Percentiles rank a stretch among this genome's conserved stretches.
Conservation (phyloP, 1,140 invertebrate genomes). For the Adelges cooleyi region DNA sequence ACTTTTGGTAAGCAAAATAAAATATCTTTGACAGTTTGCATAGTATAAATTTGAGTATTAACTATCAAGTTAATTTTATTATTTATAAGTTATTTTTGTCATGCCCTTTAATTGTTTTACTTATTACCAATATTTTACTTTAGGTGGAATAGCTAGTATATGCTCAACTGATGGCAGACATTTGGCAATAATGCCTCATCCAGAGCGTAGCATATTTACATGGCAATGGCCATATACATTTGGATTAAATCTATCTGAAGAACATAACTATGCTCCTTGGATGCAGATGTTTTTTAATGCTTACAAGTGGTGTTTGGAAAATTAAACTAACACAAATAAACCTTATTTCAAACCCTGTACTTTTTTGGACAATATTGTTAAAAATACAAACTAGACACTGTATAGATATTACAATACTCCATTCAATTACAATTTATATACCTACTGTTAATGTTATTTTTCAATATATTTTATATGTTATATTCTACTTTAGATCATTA, state of each 20-base stretch:
- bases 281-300: constrained; percentile 84
- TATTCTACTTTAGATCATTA: too few relatives aligned
- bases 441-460: too few relatives aligned
- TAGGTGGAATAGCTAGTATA: constrained; percentile 72
- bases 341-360: too few relatives aligned
- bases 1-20: constrained; percentile 39
- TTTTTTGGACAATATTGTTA: too few relatives aligned
- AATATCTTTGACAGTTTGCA: neutral
- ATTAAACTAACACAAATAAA: too few relatives aligned
- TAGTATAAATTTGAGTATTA: neutral
- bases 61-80: neutral
- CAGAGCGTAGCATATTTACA: constrained; percentile 72
- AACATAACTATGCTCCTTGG: constrained; percentile 66
- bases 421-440: too few relatives aligned
- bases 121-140: too few relatives aligned
- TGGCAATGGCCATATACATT: constrained; percentile 74
- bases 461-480: too few relatives aligned
- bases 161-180: constrained; percentile 83
- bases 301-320: constrained; percentile 56
- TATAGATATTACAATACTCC: too few relatives aligned
- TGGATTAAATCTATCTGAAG: constrained; percentile 29
- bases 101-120: too few relatives aligned
- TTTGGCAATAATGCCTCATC: constrained; percentile 96
- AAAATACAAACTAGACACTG: too few relatives aligned
- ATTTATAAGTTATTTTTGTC: neutral